Percentiles rank a stretch among this genome's conserved stretches.
These are phyloP conservation scores for Phrynocephalus versicolor DNA, from an alignment of 2,113 vertebrate species.

Conservation along the genomic window DNA sequence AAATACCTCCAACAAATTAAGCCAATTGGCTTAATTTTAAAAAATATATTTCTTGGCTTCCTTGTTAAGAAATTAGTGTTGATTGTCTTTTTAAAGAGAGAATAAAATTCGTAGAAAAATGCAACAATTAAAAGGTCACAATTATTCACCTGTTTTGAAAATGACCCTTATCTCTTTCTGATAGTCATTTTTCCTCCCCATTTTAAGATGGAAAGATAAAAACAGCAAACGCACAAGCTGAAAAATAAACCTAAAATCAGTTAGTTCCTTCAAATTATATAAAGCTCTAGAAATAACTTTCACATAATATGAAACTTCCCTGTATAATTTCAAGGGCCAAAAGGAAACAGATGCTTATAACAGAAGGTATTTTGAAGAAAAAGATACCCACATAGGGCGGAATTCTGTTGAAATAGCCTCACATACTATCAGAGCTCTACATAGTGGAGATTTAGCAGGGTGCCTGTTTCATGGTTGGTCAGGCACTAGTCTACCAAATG, in stretches of 20 bases:
- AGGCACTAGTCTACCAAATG: no score
- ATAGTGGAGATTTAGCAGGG: no score
- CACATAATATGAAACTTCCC: neutral
- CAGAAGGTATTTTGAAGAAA: neutral
- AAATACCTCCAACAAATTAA: neutral
- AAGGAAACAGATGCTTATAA: neutral
- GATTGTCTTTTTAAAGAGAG: constrained; percentile 17
- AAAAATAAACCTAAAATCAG: neutral
- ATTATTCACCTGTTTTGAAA: neutral
- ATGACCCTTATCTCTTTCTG: neutral
- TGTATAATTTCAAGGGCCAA: neutral
- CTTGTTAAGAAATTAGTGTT: neutral
- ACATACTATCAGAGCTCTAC: no score
- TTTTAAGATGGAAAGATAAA: neutral
- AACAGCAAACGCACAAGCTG: neutral
- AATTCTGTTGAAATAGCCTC: no score
- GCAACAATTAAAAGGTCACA: neutral
- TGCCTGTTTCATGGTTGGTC: no score
- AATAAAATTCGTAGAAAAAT: constrained; percentile 24
- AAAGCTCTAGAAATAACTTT: neutral
- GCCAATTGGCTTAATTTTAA: neutral
- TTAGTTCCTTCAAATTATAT: neutral
- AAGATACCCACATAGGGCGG: no score
- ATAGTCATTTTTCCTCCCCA: neutral
- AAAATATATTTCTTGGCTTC: neutral